Conservation (phyloP, 2,797 vertebrate species). For the Eulemur coronatus region DNA sequence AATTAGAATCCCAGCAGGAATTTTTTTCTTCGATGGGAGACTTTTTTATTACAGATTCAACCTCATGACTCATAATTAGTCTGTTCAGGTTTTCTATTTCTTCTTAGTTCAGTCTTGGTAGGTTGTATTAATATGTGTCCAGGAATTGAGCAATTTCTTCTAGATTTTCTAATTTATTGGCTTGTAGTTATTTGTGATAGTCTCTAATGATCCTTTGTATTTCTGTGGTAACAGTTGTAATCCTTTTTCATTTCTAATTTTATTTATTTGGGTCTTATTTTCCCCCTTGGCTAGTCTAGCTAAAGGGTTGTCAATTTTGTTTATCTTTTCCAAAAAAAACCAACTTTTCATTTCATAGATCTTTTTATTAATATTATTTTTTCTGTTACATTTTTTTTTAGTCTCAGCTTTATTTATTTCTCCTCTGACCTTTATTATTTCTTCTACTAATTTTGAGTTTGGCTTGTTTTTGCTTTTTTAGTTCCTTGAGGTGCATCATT, state of each 20-base stretch:
- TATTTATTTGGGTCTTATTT: neutral
- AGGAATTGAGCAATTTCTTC: neutral
- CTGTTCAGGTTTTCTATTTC: neutral
- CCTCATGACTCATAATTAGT: neutral
- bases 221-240: neutral
- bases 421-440: neutral
- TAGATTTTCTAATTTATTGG: neutral
- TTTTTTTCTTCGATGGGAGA: neutral
- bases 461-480: neutral
- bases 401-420: neutral
- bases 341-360: neutral
- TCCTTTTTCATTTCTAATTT: neutral
- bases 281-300: neutral
- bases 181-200: neutral
- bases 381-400: neutral
- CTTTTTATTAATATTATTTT: neutral
- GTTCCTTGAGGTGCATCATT: neutral
- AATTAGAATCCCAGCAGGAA: neutral
- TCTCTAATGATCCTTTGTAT: neutral
- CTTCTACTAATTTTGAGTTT: neutral
- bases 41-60: neutral
- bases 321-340: neutral
- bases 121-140: neutral
- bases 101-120: neutral
- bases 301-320: neutral